Conservation (phyloP, 2,113 vertebrate species). For the Rhabdomys dilectus region DNA sequence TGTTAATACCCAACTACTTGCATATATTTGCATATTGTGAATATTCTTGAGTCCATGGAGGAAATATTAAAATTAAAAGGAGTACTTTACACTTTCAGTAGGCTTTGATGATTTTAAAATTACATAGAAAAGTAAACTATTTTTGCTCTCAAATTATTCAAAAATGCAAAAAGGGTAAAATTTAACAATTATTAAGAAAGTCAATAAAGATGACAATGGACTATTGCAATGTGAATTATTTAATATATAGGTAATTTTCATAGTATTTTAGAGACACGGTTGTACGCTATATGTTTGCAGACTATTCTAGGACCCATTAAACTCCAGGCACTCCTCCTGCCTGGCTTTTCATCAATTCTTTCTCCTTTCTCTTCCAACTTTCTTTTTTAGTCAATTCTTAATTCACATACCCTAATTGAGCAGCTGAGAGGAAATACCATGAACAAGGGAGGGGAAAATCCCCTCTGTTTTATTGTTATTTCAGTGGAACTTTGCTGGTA, state of each 20-base stretch:
- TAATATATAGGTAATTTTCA: conserved; percentile 1
- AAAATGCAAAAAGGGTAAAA: neutral
- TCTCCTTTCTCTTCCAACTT: neutral
- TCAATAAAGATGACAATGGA: neutral
- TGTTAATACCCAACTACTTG: conserved; percentile 63
- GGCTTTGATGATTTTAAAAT: conserved; percentile 44
- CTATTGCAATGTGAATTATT: conserved; percentile 35
- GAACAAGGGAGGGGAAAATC: neutral
- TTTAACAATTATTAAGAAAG: conserved; percentile 35
- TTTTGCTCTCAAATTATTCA: conserved; percentile 24
- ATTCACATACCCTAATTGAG: too few relatives aligned
- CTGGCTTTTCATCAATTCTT: neutral
- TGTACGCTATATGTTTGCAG: too few relatives aligned
- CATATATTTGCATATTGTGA: conserved; percentile 59
- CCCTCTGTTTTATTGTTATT: neutral
- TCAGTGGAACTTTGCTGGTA: neutral
- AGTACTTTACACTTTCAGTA: neutral
- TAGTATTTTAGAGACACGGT: neutral
- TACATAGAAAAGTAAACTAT: neutral
- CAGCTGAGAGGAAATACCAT: neutral
- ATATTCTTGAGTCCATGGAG: conserved; percentile 52
- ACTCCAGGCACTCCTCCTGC: neutral
- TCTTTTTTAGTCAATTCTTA: neutral
- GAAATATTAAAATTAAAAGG: conserved; percentile 62
- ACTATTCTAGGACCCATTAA: neutral